Evolutionary conservation across 37 sponge, comb jelly and placozoan genomes (phyloP), one percentile per base, ranked within the genome.

Genomic region (Petrosia ficiformis): DNA sequence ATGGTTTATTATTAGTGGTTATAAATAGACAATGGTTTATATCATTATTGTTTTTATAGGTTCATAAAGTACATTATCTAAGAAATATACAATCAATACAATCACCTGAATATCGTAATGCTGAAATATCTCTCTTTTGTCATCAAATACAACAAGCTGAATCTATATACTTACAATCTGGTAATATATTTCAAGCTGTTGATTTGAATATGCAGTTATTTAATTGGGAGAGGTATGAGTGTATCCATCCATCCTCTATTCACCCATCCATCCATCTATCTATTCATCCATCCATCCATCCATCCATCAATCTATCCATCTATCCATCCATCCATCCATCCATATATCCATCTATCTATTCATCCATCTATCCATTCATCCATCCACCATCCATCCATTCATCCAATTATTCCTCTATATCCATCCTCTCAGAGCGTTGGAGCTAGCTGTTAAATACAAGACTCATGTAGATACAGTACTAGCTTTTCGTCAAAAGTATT

Each of bases 381-480:
- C 24, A 28, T 70, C 19, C 11, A 14, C 10, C 19, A 10, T 21
- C 14, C 54, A 72, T 8, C 11, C 10, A 16, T 44, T 39, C 34
- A 29, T 24, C 25, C 73, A 34, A 39, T 61, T 70, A 10, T 3
- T 82, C 19, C 30, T 60, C 24, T 39, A 48, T 48, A 19, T 48
- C 14, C 28, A 0, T 52, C 44, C n/a, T n/a, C 29, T 32, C 21
- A 96, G 97, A 44, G 97, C 97, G 8, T 76, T 97, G 67, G 90
- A 94, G 71, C 32, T 97, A 59, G 97, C 97, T 39, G 60, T 94
- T 34, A 87, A 88, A 48, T 84, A 94, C 77, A 93, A 97, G 82
- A 97, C 97, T 14, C 97, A 97, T 64, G 87, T 97, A 32, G 97
- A 97, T 77, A 97, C 97, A 32, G 97, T 97, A 29, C 67, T 97